These are phyloP conservation scores for Lysandra coridon DNA, from an alignment of 2,888 invertebrate genomes.

Conservation along the genomic window DNA sequence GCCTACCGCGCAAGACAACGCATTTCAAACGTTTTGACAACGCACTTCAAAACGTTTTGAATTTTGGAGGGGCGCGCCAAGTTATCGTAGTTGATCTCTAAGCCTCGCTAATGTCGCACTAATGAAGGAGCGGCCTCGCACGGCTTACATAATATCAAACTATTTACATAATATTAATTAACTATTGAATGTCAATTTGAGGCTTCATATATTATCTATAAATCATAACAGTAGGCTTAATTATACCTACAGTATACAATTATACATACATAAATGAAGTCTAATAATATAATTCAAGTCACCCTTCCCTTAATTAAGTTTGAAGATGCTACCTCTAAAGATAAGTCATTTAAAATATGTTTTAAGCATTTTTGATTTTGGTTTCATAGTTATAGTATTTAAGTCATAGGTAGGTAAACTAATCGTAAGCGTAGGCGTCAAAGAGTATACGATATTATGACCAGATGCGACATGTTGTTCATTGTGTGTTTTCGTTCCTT, in stretches of 20 bases:
- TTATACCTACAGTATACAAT: background rate
- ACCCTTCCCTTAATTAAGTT: background rate
- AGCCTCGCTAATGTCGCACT: conserved; percentile 9
- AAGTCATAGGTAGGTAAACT: background rate
- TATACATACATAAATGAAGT: background rate
- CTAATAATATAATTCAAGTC: background rate
- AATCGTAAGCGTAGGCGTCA: conserved; percentile 11
- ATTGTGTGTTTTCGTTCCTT: conserved; percentile 75
- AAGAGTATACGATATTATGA: conserved; percentile 23
- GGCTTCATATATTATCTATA: background rate
- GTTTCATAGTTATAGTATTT: background rate
- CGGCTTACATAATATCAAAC: background rate
- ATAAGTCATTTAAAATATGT: background rate
- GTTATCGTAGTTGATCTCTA: no score
- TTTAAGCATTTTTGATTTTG: background rate
- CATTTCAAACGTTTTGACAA: no score
- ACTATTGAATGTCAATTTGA: conserved; percentile 3
- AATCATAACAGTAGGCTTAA: background rate
- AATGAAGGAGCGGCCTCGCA: conserved; percentile 7
- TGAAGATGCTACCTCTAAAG: background rate
- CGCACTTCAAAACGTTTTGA: no score
- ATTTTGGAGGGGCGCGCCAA: no score
- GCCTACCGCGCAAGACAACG: no score
- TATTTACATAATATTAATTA: conserved; percentile 30
- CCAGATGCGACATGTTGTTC: conserved; percentile 51